Base-by-base conservation (phyloP, 2,797 vertebrate genomes). In the Pangasius larnaudii region DNA sequence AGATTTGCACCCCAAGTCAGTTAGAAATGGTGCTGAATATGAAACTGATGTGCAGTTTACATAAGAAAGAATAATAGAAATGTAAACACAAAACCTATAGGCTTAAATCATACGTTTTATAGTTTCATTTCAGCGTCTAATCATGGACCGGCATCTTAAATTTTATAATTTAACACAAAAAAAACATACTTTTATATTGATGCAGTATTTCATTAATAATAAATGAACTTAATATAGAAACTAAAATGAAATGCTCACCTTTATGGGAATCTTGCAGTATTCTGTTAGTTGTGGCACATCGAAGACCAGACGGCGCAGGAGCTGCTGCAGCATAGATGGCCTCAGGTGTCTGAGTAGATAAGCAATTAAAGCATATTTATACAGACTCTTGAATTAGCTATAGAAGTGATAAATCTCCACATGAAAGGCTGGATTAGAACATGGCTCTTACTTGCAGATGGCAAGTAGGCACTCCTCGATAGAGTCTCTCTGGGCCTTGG, bases 301-400 rank as follows among this genome's bases (percentile, higher is more conserved):
- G 83, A 99, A 99, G 89, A 99, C 98, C 14, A 99, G 96, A n/a
- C 98, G 96, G 86, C 98, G 96, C 89, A 99, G 93, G 72, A 99
- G 96, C 88, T 99, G 98, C 91, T 99, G 99, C 88, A 99, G 96
- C 97, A 99, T 99, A 78, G 98, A 98, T 75, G 99, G 99, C 82
- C 98, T 96, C 90, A 99, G 94, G 92, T 99, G 95, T 89, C 98
- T 99, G 93, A 16, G 49, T 90, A 91, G 86, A 86, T 83, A 56
- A 83, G 51, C 30, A 61, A 85, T 53, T 80, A 78, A 51, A 79
- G 65, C 8, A 61, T 3, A 81, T 71, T 72, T 27, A 53, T 13
- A 61, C 71, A 53, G 51, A n/a, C 30, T 61, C n/a, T 58, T 1
- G 14, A 51, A 39, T 8, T 11, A 33, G 19, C 11, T 18, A 36